Percentiles rank a stretch among this genome's conserved stretches.
Evolutionary conservation across 2,797 vertebrate species (phyloP).

Genomic region (Ataeniobius toweri): DNA sequence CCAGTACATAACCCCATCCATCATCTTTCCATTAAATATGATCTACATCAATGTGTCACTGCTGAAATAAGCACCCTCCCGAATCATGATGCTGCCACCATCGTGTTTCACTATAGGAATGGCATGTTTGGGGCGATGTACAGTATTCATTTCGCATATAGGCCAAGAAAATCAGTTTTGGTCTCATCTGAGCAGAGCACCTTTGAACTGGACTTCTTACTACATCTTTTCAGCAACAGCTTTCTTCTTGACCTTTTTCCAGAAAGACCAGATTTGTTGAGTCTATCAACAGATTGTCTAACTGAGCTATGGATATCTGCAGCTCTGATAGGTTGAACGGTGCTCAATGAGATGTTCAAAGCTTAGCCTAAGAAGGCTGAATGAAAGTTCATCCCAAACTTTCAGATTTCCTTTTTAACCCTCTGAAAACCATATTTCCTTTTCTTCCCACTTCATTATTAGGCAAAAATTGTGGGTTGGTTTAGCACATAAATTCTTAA

Average conservation of each 20-base stretch:
- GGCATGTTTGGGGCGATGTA: not conserved
- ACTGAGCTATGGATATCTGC: not conserved
- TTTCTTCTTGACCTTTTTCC: not conserved
- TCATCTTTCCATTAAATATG: not conserved
- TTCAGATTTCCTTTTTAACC: no score
- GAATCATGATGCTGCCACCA: no score
- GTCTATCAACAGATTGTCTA: not conserved
- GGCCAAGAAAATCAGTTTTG: not conserved
- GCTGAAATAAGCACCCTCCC: no score
- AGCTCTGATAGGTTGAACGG: not conserved
- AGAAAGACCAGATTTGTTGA: not conserved
- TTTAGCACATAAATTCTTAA: not conserved
- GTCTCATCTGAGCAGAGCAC: not conserved
- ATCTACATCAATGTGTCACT: not conserved
- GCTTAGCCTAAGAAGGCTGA: no score
- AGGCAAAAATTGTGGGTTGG: not conserved
- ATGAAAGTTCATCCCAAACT: no score
- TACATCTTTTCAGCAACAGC: not conserved
- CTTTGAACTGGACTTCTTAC: not conserved
- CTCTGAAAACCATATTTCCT: not conserved
- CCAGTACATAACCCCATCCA: no score
- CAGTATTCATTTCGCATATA: not conserved
- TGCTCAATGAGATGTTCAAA: not conserved
- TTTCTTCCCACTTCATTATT: not conserved
- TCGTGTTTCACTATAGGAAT: not conserved